Evolutionary conservation across 2,888 invertebrate species (phyloP).

Genomic region (Andrena trimmerana): DNA sequence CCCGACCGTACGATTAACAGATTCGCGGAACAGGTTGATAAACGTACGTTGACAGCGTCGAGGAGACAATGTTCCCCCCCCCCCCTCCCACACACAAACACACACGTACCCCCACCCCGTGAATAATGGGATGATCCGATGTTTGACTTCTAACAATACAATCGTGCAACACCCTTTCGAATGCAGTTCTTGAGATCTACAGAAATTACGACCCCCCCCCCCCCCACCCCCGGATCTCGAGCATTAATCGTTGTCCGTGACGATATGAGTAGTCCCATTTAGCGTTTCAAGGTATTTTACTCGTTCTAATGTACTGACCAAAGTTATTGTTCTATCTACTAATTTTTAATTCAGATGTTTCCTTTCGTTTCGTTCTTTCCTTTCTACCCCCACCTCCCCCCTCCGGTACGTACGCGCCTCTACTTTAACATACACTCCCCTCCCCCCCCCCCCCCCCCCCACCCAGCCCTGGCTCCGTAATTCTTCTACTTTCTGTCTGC

Average conservation of each 20-base stretch:
- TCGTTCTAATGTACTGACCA: slow-evolving; percentile 50
- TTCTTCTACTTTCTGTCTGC: slow-evolving; percentile 56
- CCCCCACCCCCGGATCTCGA: slow-evolving; percentile 25
- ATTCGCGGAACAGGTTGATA: not conserved
- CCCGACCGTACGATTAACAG: not conserved
- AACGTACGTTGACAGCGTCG: slow-evolving; percentile 21
- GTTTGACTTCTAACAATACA: slow-evolving; percentile 20
- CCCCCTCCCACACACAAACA: too few species aligned
- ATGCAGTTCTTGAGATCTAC: slow-evolving; percentile 32
- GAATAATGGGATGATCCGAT: slow-evolving; percentile 14
- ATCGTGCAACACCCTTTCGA: slow-evolving; percentile 29
- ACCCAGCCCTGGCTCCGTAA: slow-evolving; percentile 26
- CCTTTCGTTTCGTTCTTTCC: slow-evolving; percentile 51
- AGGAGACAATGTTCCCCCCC: slow-evolving; percentile 6
- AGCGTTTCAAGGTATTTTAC: slow-evolving; percentile 63
- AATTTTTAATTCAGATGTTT: slow-evolving; percentile 46
- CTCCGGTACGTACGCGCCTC: slow-evolving; percentile 12
- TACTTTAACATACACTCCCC: not conserved
- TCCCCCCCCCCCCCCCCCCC: not conserved
- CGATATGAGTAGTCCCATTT: slow-evolving; percentile 54
- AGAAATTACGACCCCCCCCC: not conserved
- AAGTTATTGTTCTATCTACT: slow-evolving; percentile 52
- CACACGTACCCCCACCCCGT: too few species aligned
- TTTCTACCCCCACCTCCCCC: not conserved
- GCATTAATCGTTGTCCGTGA: slow-evolving; percentile 51